A percentile compares a stretch with the other conserved stretches of the same genome.
Evolutionary conservation across 2,888 invertebrate genomes (phyloP).

Genomic region (Tiliacea citrago): DNA sequence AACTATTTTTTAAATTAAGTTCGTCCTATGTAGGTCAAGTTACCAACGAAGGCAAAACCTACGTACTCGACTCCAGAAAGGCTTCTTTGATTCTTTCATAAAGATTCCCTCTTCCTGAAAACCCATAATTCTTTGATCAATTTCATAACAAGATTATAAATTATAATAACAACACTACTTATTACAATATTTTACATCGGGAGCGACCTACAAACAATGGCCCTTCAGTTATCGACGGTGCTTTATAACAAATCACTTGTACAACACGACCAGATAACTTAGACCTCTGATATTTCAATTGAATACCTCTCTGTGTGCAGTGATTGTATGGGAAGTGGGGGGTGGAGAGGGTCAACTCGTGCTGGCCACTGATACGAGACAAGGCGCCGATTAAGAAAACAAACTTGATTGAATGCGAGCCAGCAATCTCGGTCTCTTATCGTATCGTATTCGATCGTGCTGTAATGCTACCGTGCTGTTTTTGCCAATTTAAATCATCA

Average conservation of each 20-base stretch:
- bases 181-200: conserved; percentile 78
- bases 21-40: conserved; percentile 6
- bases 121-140: conserved; percentile 47
- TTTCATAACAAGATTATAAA: conserved; percentile 72
- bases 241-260: conserved; percentile 82
- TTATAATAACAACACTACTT: conserved; percentile 71
- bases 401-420: conserved; percentile 78
- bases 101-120: conserved; percentile 40
- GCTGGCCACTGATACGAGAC: conserved; percentile 74
- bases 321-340: conserved; percentile 44
- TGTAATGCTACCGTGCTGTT: conserved; percentile 64
- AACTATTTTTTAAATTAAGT: not conserved
- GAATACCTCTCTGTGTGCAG: conserved; percentile 50
- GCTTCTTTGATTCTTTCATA: not conserved
- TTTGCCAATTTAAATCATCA: conserved; percentile 51
- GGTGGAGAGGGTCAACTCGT: conserved; percentile 64
- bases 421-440: conserved; percentile 77
- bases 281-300: conserved; percentile 73
- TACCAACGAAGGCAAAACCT: not conserved
- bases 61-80: not conserved
- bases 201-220: conserved; percentile 82
- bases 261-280: conserved; percentile 71
- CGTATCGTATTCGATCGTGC: conserved; percentile 76
- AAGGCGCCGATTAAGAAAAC: conserved; percentile 84
- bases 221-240: conserved; percentile 81